Base-by-base conservation (phyloP, 2,888 invertebrate genomes). In the Lepeophtheirus nordmannii region DNA sequence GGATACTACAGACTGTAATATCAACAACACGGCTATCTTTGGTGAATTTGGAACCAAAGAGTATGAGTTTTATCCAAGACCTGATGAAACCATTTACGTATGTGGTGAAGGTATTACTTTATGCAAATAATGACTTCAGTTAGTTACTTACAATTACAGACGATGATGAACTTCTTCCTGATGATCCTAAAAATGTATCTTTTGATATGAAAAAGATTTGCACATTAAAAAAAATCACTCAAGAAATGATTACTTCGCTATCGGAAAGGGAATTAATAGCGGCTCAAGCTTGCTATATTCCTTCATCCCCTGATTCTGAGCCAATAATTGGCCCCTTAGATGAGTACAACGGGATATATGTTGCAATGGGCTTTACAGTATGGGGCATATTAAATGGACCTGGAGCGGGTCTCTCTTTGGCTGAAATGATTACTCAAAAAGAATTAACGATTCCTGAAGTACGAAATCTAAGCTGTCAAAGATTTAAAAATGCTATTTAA, bases 311-410 rank as follows among this genome's bases (percentile, higher is more conserved):
- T 17, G 59, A 59, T 17, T n/a, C 38, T 3, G 30, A 23, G n/a
- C 66, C 66, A 9, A 17, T 66, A 8, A 60, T 66, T 17, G 66
- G 66, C 10, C 46, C 10, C 14, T n/a, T 63, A 23, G 20, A 46
- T 8, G 41, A 20, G 12, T 66, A 60, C 41, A 14, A 38, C 12
- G 39, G 46, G n/a, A 39, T 46, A 8, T 66, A 60, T 41, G 60
- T 66, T 14, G 66, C 40, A 11, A 40, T 58, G 10, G 66, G 65
- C 7, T 58, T 58, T 22, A 23, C n/a, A 17, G 58, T 58, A 22
- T 66, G 66, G 66, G 66, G 66, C 10, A 66, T 66, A 17, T 40
- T 66, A 10, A 58, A 66, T 17, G 65, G 65, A 22, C 63, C 63
- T 1, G 63, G 23, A 14, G 53, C 63, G 12, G 63, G 53, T 22